Evolutionary conservation across 2,888 invertebrate species (phyloP).

Genomic region (Diogma glabrata): DNA sequence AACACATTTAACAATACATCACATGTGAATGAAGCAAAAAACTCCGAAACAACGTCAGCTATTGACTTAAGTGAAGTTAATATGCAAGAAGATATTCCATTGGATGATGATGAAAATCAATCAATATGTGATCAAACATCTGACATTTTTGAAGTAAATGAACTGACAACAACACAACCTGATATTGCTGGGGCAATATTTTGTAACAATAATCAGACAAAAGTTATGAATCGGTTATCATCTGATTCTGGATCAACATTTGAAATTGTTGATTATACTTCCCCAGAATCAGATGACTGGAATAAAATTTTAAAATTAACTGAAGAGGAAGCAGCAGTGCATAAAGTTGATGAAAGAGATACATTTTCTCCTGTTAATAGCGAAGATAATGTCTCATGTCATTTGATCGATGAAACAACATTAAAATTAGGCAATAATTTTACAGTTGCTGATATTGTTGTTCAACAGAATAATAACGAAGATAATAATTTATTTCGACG

Average conservation of each 20-base stretch:
- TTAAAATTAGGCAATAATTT: conserved; percentile 4
- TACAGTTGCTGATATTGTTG: conserved; percentile 6
- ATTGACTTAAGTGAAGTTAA: conserved; percentile 7
- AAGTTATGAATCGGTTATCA: conserved; percentile 14
- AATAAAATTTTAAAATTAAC: not conserved
- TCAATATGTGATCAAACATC: not conserved
- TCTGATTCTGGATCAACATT: conserved; percentile 19
- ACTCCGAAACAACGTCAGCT: conserved; percentile 6
- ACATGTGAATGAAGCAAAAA: conserved; percentile 1
- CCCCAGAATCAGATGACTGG: conserved; percentile 12
- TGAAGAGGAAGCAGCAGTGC: conserved; percentile 13
- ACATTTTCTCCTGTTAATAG: conserved; percentile 33
- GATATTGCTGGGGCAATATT: not conserved
- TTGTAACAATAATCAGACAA: not conserved
- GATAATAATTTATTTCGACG: conserved; percentile 8
- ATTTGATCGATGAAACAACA: not conserved
- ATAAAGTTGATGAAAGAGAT: conserved; percentile 34
- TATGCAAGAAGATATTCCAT: conserved; percentile 5
- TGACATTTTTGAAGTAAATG: conserved; percentile 1
- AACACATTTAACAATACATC: not conserved
- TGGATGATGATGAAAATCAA: conserved; percentile 7
- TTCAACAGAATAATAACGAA: not conserved
- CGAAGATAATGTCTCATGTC: conserved; percentile 18
- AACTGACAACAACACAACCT: not conserved
- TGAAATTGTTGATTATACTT: conserved; percentile 18